Conservation (phyloP, 2,113 vertebrate species). For the Columbina picui region DNA sequence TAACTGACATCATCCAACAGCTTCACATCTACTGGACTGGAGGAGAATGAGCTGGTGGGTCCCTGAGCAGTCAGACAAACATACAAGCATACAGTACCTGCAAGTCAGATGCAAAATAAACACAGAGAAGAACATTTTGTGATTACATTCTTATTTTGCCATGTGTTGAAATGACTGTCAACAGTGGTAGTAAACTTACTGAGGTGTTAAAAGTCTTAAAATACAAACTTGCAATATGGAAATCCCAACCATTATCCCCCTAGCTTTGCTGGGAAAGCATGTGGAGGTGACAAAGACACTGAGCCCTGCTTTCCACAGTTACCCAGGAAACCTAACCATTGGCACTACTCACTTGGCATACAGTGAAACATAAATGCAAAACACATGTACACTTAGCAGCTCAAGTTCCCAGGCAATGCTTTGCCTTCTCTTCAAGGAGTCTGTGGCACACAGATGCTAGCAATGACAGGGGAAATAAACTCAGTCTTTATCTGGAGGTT, state of each 20-base stretch:
- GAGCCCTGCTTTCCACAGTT: not conserved
- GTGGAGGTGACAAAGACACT: not conserved
- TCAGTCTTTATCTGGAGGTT: not conserved
- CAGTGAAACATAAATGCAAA: not conserved
- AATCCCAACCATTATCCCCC: not conserved
- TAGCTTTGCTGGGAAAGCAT: not conserved
- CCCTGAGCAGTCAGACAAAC: not conserved
- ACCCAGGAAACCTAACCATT: not conserved
- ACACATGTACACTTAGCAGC: not conserved
- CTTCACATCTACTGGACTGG: not conserved
- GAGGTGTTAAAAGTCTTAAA: not conserved
- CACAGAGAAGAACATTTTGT: not conserved
- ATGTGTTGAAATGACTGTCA: not conserved
- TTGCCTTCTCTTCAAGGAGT: not conserved
- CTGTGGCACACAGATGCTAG: not conserved
- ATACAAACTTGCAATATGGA: not conserved
- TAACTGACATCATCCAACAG: not conserved
- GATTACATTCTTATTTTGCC: not conserved
- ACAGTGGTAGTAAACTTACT: not conserved
- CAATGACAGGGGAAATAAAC: not conserved
- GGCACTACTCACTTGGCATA: not conserved
- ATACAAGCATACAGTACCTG: not conserved
- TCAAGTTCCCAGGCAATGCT: not conserved
- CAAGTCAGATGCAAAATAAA: not conserved
- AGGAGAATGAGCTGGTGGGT: not conserved